Evolutionary conservation across 1,140 invertebrate genomes (phyloP).

Genomic region (Microplitis mediator): DNA sequence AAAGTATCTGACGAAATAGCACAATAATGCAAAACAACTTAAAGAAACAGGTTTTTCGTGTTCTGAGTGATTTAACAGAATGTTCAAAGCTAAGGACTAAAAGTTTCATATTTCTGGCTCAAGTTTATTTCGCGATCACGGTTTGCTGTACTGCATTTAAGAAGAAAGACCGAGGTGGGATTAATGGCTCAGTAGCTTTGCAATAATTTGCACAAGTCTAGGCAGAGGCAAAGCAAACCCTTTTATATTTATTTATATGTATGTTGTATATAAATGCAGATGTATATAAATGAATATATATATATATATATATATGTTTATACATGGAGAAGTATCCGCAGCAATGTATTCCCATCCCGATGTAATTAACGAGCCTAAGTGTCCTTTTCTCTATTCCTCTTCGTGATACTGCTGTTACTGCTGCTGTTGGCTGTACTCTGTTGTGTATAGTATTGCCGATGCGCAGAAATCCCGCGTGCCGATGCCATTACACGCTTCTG

Average conservation of each 20-base stretch:
- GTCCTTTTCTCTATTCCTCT: constrained; percentile 13
- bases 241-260: background rate
- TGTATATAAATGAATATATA: background rate
- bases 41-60: constrained; percentile 15
- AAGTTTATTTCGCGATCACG: background rate
- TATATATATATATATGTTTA: background rate
- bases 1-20: background rate
- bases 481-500: constrained; percentile 27
- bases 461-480: constrained; percentile 18
- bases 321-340: background rate
- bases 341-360: constrained; percentile 15
- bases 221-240: background rate
- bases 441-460: background rate
- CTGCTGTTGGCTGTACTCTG: background rate
- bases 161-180: constrained; percentile 8
- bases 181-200: constrained; percentile 24
- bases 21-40: background rate
- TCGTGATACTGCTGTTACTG: constrained; percentile 1
- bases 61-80: constrained; percentile 7
- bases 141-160: background rate
- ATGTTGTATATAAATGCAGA: background rate
- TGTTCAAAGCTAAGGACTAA: background rate
- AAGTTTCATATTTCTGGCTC: constrained; percentile 21
- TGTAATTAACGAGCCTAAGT: constrained; percentile 16
- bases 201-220: constrained; percentile 19